A percentile compares a stretch with the other conserved stretches of the same genome.
phyloP scores from a whole-genome alignment of 2,797 vertebrate species.

The Sparidentex hasta region DNA sequence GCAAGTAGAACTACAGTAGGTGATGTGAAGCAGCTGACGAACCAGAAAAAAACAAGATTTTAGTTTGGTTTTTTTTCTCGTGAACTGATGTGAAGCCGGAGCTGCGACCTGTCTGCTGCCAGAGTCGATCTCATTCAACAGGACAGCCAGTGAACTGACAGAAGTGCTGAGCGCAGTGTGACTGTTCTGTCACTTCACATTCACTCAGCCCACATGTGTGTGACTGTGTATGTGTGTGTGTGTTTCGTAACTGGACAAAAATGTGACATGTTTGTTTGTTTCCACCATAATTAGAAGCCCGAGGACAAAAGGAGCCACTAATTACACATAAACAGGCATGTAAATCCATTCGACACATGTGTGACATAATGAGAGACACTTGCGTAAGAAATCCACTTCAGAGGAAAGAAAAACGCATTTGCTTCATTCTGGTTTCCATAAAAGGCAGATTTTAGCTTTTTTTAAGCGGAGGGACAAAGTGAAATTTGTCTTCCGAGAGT shows the following conservation, averaged over 20 bases:
- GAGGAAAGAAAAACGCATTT: neutral
- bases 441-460: neutral
- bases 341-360: neutral
- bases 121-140: conserved; percentile 9
- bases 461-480: too few relatives aligned
- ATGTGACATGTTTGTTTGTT: conserved; percentile 3
- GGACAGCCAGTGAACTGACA: conserved; percentile 21
- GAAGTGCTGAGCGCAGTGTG: conserved; percentile 37
- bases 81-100: conserved; percentile 1
- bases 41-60: neutral
- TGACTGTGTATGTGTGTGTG: conserved; percentile 15
- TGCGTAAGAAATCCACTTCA: neutral
- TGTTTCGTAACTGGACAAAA: conserved; percentile 25
- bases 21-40: neutral
- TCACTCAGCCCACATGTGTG: conserved; percentile 4
- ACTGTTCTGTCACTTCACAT: conserved; percentile 37
- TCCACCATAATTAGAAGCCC: neutral
- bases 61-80: neutral
- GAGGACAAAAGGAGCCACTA: conserved; percentile 14
- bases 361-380: neutral
- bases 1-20: conserved; percentile 4
- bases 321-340: neutral
- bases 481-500: neutral
- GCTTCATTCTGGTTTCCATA: neutral
- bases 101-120: conserved; percentile 20